Conservation (phyloP, 1,140 invertebrate species). For the Hycleus cichorii region DNA sequence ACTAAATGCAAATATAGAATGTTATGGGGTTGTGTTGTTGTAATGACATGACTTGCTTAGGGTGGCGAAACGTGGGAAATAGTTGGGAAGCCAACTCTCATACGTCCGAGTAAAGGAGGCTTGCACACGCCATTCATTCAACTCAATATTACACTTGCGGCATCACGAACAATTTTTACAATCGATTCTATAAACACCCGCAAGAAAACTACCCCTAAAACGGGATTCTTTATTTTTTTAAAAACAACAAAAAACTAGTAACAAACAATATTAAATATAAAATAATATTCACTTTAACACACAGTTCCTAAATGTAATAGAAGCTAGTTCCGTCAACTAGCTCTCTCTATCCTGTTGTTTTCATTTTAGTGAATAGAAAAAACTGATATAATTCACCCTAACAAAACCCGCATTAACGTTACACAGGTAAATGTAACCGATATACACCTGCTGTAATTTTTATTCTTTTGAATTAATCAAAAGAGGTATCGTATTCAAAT, state of each 20-base stretch:
- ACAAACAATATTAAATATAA: not conserved
- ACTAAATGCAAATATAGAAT: constrained; percentile 17
- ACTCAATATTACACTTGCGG: constrained; percentile 7
- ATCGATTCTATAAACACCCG: not conserved
- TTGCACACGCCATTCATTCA: constrained; percentile 10
- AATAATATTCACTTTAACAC: not conserved
- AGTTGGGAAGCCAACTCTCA: constrained; percentile 23
- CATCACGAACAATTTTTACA: constrained; percentile 5
- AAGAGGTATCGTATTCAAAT: no score
- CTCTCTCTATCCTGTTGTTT: constrained; percentile 3
- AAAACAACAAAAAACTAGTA: not conserved
- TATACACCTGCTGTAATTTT: constrained; percentile 8
- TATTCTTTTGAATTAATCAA: no score
- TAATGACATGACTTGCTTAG: constrained; percentile 21
- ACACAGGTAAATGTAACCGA: constrained; percentile 3
- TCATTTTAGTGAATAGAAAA: not conserved
- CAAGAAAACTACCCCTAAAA: not conserved
- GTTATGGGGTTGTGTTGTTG: constrained; percentile 18
- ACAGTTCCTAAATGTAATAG: not conserved
- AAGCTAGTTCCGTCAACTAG: not conserved
- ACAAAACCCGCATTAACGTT: constrained; percentile 5
- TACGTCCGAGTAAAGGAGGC: constrained; percentile 2
- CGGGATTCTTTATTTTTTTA: not conserved
- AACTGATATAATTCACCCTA: not conserved
- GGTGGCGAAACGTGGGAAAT: constrained; percentile 27